These are phyloP conservation scores for Actinostola sp. DNA, from an alignment of 92 coral and sea anemone species.

Conservation along the genomic window DNA sequence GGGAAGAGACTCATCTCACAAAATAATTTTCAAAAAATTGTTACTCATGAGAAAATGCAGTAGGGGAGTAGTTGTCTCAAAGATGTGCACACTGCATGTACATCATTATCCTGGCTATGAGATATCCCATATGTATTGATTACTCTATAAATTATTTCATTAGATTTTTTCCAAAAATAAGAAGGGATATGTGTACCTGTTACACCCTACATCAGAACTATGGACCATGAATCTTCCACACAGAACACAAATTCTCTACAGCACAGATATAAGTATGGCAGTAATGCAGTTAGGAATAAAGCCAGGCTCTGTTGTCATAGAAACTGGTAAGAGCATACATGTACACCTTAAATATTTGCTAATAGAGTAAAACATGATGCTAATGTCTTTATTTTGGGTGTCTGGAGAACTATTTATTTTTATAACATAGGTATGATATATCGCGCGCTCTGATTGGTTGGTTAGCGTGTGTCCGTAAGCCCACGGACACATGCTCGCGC, in stretches of 20 bases:
- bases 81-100: neutral
- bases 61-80: too few species aligned
- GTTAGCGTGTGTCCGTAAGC: too few species aligned
- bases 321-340: conserved; percentile 66
- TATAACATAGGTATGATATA: too few species aligned
- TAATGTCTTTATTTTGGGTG: too few species aligned
- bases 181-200: conserved; percentile 90
- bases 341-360: neutral
- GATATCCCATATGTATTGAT: neutral
- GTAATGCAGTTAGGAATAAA: conserved; percentile 77
- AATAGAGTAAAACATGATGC: too few species aligned
- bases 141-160: neutral
- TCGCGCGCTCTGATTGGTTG: too few species aligned
- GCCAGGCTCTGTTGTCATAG: conserved; percentile 94
- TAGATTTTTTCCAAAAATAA: conserved; percentile 61
- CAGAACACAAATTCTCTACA: conserved; percentile 95
- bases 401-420: too few species aligned
- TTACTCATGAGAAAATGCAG: too few species aligned
- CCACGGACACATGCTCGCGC: too few species aligned
- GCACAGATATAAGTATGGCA: conserved; percentile 94
- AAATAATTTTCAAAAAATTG: too few species aligned
- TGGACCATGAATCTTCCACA: conserved; percentile 95
- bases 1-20: too few species aligned
- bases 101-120: neutral
- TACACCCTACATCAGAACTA: conserved; percentile 94